phyloP scores from a whole-genome alignment of 2,888 invertebrate genomes.

The Graphium colonna region DNA sequence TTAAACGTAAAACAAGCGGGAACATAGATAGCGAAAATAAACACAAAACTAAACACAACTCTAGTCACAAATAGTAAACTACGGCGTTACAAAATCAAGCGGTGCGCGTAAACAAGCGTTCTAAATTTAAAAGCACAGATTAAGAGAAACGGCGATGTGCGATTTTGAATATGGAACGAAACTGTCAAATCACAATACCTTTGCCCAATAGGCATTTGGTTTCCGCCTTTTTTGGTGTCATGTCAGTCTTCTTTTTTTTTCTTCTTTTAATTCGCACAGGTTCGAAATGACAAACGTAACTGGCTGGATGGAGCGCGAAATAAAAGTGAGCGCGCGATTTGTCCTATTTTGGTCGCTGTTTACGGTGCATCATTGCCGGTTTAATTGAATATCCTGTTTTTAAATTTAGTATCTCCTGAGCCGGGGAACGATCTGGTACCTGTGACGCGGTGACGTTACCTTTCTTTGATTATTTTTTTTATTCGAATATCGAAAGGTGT shows the following conservation, averaged over 20 bases:
- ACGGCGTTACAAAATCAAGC: slow-evolving; percentile 2
- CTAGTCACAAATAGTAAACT: background rate
- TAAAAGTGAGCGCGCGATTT: slow-evolving; percentile 57
- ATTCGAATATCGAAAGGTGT: too few species aligned
- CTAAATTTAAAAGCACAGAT: slow-evolving; percentile 13
- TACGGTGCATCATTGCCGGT: slow-evolving; percentile 65
- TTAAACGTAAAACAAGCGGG: too few species aligned
- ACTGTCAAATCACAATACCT: slow-evolving; percentile 41
- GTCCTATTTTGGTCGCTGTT: slow-evolving; percentile 73
- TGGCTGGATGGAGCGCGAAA: slow-evolving; percentile 47
- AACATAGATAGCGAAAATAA: background rate
- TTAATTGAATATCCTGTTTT: slow-evolving; percentile 77
- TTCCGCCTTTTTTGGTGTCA: slow-evolving; percentile 56
- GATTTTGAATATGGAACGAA: slow-evolving; percentile 21
- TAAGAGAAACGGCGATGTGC: slow-evolving; percentile 11
- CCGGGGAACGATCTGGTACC: slow-evolving; percentile 24
- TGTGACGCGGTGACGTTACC: slow-evolving; percentile 1
- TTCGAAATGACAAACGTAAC: slow-evolving; percentile 9
- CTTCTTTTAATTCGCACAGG: background rate
- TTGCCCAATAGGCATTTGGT: slow-evolving; percentile 47
- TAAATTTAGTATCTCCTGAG: slow-evolving; percentile 47
- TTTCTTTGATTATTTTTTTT: background rate
- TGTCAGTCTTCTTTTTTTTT: slow-evolving; percentile 33
- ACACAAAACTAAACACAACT: background rate
- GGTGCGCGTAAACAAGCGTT: slow-evolving; percentile 14